Evolutionary conservation across 2,113 vertebrate species (phyloP).

Genomic region (Stomatorhinus ivindoensis): DNA sequence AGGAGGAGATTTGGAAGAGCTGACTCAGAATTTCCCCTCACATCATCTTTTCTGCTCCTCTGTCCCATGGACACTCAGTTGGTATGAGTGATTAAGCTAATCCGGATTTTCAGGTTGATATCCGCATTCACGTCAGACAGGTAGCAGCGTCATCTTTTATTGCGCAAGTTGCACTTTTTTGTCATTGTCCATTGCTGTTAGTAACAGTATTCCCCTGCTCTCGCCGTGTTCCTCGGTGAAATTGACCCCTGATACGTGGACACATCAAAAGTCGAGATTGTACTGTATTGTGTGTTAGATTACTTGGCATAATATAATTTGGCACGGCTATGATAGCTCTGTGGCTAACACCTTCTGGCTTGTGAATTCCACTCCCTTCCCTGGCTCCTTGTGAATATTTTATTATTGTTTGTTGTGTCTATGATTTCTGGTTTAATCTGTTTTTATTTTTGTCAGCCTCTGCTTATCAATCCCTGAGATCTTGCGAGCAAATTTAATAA

Average conservation of each 20-base stretch:
- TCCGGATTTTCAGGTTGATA: background rate
- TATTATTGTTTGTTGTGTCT: background rate
- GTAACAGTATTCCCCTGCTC: background rate
- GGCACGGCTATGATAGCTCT: background rate
- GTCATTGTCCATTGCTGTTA: background rate
- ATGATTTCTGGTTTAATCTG: background rate
- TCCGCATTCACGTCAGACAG: background rate
- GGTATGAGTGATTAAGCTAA: background rate
- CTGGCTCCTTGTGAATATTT: background rate
- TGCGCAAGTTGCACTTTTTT: background rate
- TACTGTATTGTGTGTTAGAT: background rate
- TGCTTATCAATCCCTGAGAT: background rate
- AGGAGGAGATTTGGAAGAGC: background rate
- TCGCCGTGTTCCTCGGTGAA: background rate
- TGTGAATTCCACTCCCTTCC: background rate
- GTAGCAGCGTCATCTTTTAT: background rate
- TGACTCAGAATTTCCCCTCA: background rate
- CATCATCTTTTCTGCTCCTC: background rate
- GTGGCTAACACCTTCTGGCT: background rate
- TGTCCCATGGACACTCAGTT: background rate
- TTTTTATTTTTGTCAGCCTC: background rate
- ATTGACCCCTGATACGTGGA: background rate
- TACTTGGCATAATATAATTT: background rate
- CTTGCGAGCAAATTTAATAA: background rate
- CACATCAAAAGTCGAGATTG: background rate